A percentile compares a stretch with the other conserved stretches of the same genome.
Conservation (phyloP, 2,797 vertebrate genomes). For the Discoglossus pictus region DNA sequence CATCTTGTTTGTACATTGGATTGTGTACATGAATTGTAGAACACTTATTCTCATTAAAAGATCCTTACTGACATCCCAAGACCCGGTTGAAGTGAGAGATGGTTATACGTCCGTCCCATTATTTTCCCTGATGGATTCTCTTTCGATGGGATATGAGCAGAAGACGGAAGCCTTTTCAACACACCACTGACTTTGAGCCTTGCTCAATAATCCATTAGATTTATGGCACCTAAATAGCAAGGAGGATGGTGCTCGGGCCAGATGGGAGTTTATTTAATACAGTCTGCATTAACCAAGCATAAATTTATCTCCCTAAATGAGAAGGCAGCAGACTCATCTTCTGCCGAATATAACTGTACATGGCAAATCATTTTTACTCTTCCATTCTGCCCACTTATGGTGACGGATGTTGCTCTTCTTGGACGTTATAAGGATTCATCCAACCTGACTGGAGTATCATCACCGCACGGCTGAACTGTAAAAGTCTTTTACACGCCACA, state of each 20-base stretch:
- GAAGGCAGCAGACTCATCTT: conserved; percentile 17
- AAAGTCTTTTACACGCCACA: too few species aligned
- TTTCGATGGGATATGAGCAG: neutral
- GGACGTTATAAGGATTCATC: neutral
- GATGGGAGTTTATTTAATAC: conserved; percentile 57
- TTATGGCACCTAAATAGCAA: conserved; percentile 54
- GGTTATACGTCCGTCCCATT: neutral
- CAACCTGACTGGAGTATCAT: neutral
- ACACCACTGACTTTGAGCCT: conserved; percentile 55
- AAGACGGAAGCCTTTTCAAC: conserved; percentile 53
- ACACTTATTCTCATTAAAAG: too few species aligned
- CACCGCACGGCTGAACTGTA: neutral
- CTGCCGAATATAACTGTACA: neutral
- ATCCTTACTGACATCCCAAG: too few species aligned
- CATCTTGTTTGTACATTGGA: too few species aligned
- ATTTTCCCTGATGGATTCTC: neutral
- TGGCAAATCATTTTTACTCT: conserved; percentile 6
- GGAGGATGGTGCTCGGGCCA: conserved; percentile 41
- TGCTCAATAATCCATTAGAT: conserved; percentile 65
- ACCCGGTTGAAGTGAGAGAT: too few species aligned
- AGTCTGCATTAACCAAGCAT: conserved; percentile 44
- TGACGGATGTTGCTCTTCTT: neutral
- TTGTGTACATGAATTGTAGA: too few species aligned
- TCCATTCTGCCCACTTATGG: neutral
- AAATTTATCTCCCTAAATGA: conserved; percentile 56